Base-by-base conservation (phyloP, 2,888 invertebrate species). In the Serripes groenlandicus region DNA sequence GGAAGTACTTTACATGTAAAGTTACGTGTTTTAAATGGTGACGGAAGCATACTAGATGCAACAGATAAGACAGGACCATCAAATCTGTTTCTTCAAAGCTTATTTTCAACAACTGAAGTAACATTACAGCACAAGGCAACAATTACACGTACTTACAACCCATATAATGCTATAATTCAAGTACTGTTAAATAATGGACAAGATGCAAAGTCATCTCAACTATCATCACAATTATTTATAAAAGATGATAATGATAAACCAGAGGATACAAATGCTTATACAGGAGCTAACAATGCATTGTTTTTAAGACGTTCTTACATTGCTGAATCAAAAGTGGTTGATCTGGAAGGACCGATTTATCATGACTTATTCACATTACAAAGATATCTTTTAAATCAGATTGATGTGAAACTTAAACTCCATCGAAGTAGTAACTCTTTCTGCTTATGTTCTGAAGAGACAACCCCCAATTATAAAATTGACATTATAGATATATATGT, bases 321-420 rank as follows among this genome's bases (percentile, higher is more conserved):
- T 11, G 28, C 42, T 18, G 42, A 34, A 11, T 74, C 74, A 15
- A 74, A 64, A 74, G 30, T 74, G 7, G 5, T 64, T 34, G 77
- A 78, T 37, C 35, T 78, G 35, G 60, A 84, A 68, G 84, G 81
- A 42, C 69, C 68, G 3, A 18, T 81, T 11, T 78, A 23, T 62
- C 75, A 78, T 58, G 78, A 81, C 73, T 66, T 84, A 21, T 85
- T 81, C 64, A 37, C 75, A 26, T 54, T 81, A 32, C 52, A 72
- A 30, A 64, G 84, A n/a, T 74, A 78, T 28, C 7, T 84, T 28
- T 37, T 81, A 35, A 84, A 81, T 49, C 78, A 78, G 68, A 77
- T 81, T 2, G 54, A 75, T 30, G 74, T 84, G 21, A 77, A 74
- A 35, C 69, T 84, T 0, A 74, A 77, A 60, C 32, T 84, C 30